phyloP scores from a whole-genome alignment of 2,888 invertebrate genomes.

The Thalpophila matura region DNA sequence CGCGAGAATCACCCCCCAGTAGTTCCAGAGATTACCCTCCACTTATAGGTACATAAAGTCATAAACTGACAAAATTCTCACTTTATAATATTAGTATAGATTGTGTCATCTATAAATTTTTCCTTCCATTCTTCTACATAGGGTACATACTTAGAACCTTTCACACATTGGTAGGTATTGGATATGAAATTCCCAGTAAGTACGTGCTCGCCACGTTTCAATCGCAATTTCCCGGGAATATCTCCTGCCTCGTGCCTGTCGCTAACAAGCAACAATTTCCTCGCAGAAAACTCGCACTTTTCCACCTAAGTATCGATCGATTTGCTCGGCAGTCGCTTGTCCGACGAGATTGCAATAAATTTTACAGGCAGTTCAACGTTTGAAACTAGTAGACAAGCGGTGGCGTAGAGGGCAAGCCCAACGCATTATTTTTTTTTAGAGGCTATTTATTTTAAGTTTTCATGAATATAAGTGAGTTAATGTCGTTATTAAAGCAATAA shows the following conservation, averaged over 20 bases:
- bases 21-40: too few species aligned
- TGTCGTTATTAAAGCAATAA: too few species aligned
- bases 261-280: constrained; percentile 44
- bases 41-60: too few species aligned
- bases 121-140: neutral
- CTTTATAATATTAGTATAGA: too few species aligned
- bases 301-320: constrained; percentile 37
- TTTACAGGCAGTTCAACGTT: constrained; percentile 18
- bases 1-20: too few species aligned
- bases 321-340: constrained; percentile 18
- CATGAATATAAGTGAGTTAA: too few species aligned
- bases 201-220: constrained; percentile 23
- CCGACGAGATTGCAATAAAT: constrained; percentile 32
- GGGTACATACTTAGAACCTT: neutral
- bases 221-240: constrained; percentile 30
- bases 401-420: too few species aligned
- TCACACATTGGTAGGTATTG: neutral
- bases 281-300: constrained; percentile 19
- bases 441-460: too few species aligned
- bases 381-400: constrained; percentile 7
- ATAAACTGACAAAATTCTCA: too few species aligned
- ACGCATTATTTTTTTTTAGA: too few species aligned
- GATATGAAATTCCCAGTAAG: constrained; percentile 3
- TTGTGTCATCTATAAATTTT: neutral
- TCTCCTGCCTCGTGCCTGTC: constrained; percentile 13